These are phyloP conservation scores for Ophioninae sp. DNA, from an alignment of 2,888 invertebrate genomes.

Conservation along the genomic window DNA sequence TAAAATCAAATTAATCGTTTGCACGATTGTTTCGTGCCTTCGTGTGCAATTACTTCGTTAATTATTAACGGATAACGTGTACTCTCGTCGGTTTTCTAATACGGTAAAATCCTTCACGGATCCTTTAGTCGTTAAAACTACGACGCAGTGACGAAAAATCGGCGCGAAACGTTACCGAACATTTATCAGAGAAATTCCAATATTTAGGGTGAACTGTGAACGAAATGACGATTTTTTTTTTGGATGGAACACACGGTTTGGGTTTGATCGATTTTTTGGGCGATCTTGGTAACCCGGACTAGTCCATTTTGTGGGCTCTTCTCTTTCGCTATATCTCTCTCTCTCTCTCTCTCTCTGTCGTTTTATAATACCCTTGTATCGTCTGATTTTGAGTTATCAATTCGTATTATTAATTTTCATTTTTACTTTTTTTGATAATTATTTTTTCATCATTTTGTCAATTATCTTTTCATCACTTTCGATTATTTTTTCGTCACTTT, in stretches of 20 bases:
- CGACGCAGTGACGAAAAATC: background rate
- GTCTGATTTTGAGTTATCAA: background rate
- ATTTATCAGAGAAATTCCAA: background rate
- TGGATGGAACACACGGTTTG: background rate
- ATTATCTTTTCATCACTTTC: no score
- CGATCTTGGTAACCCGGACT: constrained; percentile 10
- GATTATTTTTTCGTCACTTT: no score
- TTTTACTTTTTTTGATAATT: no score
- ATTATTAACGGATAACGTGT: background rate
- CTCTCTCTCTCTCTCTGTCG: background rate
- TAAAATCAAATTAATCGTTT: background rate
- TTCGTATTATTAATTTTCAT: no score
- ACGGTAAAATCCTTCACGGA: background rate
- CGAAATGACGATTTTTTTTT: background rate
- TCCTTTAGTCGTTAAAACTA: background rate
- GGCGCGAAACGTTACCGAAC: background rate
- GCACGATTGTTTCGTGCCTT: background rate
- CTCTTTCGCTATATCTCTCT: background rate
- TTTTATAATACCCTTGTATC: background rate
- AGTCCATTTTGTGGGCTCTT: constrained; percentile 23
- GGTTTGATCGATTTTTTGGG: constrained; percentile 12
- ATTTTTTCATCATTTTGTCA: no score
- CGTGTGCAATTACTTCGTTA: background rate
- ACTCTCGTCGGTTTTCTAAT: background rate
- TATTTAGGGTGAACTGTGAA: background rate